Evolutionary conservation across 2,113 vertebrate genomes (phyloP), one percentile per base, ranked within the genome.

Genomic region (Myotis yumanensis): DNA sequence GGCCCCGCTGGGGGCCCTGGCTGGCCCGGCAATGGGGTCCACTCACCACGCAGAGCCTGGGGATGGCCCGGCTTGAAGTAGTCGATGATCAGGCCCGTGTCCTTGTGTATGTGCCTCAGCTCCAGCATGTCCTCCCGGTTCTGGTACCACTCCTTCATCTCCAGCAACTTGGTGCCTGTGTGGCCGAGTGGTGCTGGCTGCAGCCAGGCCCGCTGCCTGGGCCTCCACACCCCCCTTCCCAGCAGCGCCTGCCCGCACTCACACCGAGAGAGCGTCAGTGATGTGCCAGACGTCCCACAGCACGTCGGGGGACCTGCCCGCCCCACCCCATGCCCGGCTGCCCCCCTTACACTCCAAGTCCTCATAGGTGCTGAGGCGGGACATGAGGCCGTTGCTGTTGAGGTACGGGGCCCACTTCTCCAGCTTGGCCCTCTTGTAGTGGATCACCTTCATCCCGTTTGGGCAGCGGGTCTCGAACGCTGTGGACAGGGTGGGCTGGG

Each of bases 391-490:
- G 0, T 99, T 97, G 5, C 2, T 23, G 20, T 98, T 98, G 84
- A 99, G 96, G 66, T 98, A 98, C 0, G 98, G 98, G 0, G 98
- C 96, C 97, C 99, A 99, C 64, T 97, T 99, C 97, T 99, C 99
- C 97, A 99, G 95, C 94, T 98, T 98, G 0, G 99, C 98, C 81
- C 97, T 98, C 79, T 97, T 98, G 97, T 99, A 99, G 51, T 96
- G 96, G 46, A 98, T 98, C 95, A 98, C 96, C 96, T 99, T 99
- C 92, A 62, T 97, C 23, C 99, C 98, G 0, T 83, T 97, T 1
- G 98, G 98, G 92, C 96, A 99, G 83, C 98, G 97, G 11, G 89
- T 98, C 98, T 99, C 98, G 79, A 99, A 98, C 7, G 99, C 99
- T 99, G 97, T 59, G 84, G 82, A 48, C 11, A 43, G 83, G 64